Evolutionary conservation across 2,888 invertebrate genomes (phyloP), one percentile per base, ranked within the genome.

Genomic region (Pardosa pseudoannulata): DNA sequence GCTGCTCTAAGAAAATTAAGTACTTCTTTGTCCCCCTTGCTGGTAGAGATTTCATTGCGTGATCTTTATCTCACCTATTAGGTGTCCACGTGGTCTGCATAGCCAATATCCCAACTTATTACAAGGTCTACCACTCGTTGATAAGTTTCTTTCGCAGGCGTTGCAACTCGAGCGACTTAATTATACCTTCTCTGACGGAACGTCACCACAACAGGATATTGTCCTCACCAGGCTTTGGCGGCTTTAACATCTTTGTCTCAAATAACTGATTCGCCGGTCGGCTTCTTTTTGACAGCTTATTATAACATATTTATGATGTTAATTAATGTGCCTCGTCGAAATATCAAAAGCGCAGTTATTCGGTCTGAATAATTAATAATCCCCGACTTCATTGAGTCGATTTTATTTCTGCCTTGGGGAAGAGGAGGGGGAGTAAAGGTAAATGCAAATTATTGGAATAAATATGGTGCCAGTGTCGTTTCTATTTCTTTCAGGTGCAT

Each of bases 171-270:
- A 70, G 75, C 31, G 41, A 70, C 76, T 82, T 82, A 82, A 82
- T 82, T 82, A 82, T 70, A 76, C 62, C 70, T 68, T 73, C 68
- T 74, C 67, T 74, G 56, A 46, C 28, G 68, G 41, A 56, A 27
- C 70, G 81, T 81, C 81, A 70, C 81, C 62, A 41, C 23, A 41
- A 71, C 82, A 82, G 82, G 82, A 82, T 82, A 82, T 76, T 82
- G 75, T 75, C 62, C 75, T 82, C 82, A 71, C 71, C 82, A 76
- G 64, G 41, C 29, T 41, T 71, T 71, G 71, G 75, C 82, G 67
- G 68, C 46, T 71, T 82, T 74, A 46, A 82, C 76, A 76, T 82
- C 82, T 82, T 82, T 70, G 71, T 82, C 73, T 56, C 23, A 32
- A 75, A 70, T 70, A 82, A 82, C 68, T 75, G 81, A 81, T 46